Percentiles rank a stretch among this genome's conserved stretches.
phyloP scores from a whole-genome alignment of 1,140 invertebrate species.

The Plodia interpunctella region DNA sequence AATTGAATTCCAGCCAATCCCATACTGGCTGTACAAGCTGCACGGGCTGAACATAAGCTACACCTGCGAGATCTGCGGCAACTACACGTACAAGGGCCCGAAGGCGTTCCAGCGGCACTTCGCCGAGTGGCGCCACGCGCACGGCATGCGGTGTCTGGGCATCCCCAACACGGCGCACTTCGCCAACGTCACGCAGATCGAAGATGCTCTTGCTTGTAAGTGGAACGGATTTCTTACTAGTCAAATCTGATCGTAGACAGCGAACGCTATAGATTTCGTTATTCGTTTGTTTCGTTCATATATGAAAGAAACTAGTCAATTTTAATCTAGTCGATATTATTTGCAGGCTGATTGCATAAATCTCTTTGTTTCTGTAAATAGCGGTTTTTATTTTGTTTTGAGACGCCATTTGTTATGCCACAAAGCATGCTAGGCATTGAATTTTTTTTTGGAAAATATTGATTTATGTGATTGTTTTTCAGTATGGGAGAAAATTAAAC shows the following conservation, averaged over 20 bases:
- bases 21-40: slow-evolving; percentile 99
- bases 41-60: slow-evolving; percentile 99
- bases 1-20: slow-evolving; percentile 69
- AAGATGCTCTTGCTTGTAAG: slow-evolving; percentile 95
- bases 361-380: too few relatives aligned
- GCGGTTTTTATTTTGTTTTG: too few relatives aligned
- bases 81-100: slow-evolving; percentile 99
- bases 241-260: too few relatives aligned
- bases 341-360: too few relatives aligned
- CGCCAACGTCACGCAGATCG: slow-evolving; percentile 99
- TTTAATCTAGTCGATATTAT: too few relatives aligned
- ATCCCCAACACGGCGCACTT: slow-evolving; percentile 99
- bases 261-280: too few relatives aligned
- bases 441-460: too few relatives aligned
- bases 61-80: slow-evolving; percentile 99
- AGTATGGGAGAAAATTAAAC: slow-evolving; percentile 98
- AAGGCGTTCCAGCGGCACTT: slow-evolving; percentile 99
- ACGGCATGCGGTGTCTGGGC: slow-evolving; percentile 98
- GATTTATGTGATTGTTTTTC: slow-evolving; percentile 44
- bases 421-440: too few relatives aligned
- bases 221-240: too few relatives aligned
- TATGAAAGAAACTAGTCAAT: too few relatives aligned
- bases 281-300: too few relatives aligned
- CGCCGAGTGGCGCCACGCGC: slow-evolving; percentile 99
- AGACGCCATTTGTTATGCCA: too few relatives aligned